Conservation (phyloP, 2,888 invertebrate species). For the Litoditis marina region DNA sequence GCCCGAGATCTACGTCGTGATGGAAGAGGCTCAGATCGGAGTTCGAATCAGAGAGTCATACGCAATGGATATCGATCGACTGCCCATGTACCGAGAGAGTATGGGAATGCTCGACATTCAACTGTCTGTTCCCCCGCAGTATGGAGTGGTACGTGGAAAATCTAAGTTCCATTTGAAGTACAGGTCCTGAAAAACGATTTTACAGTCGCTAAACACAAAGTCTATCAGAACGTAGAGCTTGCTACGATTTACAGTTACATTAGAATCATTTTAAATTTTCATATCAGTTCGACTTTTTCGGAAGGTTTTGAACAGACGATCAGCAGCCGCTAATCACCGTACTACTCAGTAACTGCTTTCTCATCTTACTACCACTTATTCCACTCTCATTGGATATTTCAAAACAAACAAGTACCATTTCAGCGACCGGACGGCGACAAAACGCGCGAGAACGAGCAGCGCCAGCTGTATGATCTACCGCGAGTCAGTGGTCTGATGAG, state of each 20-base stretch:
- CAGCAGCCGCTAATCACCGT: too few species aligned
- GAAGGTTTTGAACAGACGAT: background rate
- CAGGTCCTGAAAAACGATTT: too few species aligned
- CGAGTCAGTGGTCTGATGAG: constrained; percentile 56
- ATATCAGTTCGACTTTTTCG: too few species aligned
- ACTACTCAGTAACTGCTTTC: too few species aligned
- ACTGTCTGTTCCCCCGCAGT: constrained; percentile 57
- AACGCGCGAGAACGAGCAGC: constrained; percentile 50
- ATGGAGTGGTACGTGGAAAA: constrained; percentile 57
- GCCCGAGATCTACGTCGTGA: constrained; percentile 60
- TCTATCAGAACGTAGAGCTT: too few species aligned
- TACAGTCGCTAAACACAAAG: too few species aligned
- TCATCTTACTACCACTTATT: too few species aligned
- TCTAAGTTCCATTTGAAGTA: too few species aligned
- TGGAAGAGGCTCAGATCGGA: constrained; percentile 58
- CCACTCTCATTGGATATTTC: too few species aligned
- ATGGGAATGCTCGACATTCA: constrained; percentile 60
- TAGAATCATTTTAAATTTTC: too few species aligned
- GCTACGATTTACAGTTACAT: too few species aligned
- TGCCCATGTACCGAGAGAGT: constrained; percentile 57
- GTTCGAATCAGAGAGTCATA: constrained; percentile 49
- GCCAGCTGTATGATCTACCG: constrained; percentile 54
- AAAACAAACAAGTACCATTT: too few species aligned
- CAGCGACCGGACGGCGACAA: constrained; percentile 60
- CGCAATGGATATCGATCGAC: constrained; percentile 58